These are phyloP conservation scores for Centrocercus urophasianus DNA, from an alignment of 2,113 vertebrate genomes.

Conservation along the genomic window DNA sequence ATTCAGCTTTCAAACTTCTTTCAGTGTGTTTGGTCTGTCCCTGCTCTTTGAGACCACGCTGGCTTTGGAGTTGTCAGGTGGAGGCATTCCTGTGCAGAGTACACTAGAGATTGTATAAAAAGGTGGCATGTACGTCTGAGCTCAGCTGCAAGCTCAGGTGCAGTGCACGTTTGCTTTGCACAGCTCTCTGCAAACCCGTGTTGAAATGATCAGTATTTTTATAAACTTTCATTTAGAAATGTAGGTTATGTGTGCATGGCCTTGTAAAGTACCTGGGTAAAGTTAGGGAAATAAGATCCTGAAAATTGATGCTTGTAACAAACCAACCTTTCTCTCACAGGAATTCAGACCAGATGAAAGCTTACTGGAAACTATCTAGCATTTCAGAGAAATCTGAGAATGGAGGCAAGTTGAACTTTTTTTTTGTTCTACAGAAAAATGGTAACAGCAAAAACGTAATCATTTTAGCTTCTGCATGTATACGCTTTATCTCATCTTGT, in stretches of 20 bases:
- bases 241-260: no score
- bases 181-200: not conserved
- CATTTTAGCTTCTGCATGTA: not conserved
- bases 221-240: not conserved
- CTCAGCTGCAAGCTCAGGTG: not conserved
- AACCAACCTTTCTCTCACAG: constrained; percentile 70
- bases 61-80: not conserved
- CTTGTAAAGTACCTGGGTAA: not conserved
- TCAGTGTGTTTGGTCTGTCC: not conserved
- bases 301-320: not conserved
- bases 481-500: not conserved
- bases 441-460: not conserved
- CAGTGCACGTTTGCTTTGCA: not conserved
- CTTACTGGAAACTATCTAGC: constrained; percentile 92
- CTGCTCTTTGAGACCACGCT: not conserved
- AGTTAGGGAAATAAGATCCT: not conserved
- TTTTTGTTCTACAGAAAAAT: not conserved
- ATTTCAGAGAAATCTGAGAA: constrained; percentile 97
- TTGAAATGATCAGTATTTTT: not conserved
- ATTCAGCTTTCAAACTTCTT: not conserved
- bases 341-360: constrained; percentile 95
- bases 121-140: not conserved
- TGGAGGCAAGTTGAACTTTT: constrained; percentile 83
- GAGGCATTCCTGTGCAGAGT: not conserved
- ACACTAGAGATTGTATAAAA: not conserved